phyloP scores from a whole-genome alignment of 2,113 vertebrate species.

The Terrapene triunguis region DNA sequence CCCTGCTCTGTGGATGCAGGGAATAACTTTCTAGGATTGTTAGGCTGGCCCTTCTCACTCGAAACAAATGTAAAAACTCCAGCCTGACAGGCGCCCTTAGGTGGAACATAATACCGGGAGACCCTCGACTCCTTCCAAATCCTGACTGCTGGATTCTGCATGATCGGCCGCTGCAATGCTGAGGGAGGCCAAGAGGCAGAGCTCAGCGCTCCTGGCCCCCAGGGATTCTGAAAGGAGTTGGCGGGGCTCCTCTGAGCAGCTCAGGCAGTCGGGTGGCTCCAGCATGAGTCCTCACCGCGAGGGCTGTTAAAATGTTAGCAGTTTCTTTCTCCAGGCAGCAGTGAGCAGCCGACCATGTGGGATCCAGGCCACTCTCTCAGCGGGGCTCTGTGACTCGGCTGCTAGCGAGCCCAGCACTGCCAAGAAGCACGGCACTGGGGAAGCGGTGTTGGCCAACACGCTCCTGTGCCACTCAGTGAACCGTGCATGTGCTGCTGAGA shows the following conservation, averaged over 20 bases:
- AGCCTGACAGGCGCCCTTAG: neutral
- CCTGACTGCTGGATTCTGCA: neutral
- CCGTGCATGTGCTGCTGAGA: neutral
- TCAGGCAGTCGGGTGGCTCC: neutral
- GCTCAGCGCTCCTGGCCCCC: neutral
- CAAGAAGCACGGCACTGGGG: neutral
- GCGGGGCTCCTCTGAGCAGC: neutral
- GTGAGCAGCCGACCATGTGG: neutral
- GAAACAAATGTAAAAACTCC: neutral
- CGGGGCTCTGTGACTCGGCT: neutral
- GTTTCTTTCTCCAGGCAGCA: neutral
- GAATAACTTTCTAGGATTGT: neutral
- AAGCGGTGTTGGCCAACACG: conserved; percentile 4
- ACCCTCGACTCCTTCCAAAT: neutral
- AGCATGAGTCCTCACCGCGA: neutral
- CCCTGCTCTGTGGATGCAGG: neutral
- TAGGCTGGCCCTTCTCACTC: neutral
- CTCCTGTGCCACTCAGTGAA: neutral
- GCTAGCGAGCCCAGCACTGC: neutral
- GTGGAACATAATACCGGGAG: neutral
- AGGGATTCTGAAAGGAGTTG: neutral
- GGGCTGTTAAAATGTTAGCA: neutral
- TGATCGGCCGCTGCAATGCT: accelerated
- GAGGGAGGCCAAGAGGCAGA: neutral
- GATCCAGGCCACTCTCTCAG: neutral